A percentile compares a stretch with the other conserved stretches of the same genome.
phyloP scores from a whole-genome alignment of 1,140 invertebrate genomes.

The Neodiprion pinetum region DNA sequence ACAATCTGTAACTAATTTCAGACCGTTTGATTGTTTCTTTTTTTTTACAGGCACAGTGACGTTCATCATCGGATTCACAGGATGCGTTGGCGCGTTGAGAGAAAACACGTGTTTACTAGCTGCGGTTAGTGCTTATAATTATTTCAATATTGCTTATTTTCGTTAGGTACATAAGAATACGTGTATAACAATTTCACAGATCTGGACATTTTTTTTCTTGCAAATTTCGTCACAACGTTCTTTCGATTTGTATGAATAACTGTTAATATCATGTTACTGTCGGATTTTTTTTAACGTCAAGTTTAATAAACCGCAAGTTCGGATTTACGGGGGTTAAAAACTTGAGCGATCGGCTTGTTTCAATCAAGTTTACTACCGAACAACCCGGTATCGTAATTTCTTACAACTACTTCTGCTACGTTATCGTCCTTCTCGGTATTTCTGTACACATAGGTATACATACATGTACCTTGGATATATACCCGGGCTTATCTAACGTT shows the following conservation, averaged over 20 bases:
- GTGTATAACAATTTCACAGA: no score
- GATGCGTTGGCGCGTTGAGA: constrained; percentile 94
- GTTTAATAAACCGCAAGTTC: neutral
- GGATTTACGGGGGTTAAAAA: neutral
- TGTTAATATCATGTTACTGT: no score
- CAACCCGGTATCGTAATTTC: neutral
- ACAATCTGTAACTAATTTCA: no score
- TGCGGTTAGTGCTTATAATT: constrained; percentile 70
- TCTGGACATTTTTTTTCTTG: no score
- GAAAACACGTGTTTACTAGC: constrained; percentile 90
- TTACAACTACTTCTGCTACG: neutral
- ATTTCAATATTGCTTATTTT: neutral
- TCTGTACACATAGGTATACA: no score
- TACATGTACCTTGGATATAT: no score
- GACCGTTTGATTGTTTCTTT: constrained; percentile 9
- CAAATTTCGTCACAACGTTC: no score
- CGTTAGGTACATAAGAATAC: no score
- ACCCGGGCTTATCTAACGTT: no score
- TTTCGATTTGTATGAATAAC: no score
- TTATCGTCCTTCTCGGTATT: no score
- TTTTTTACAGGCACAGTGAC: constrained; percentile 78
- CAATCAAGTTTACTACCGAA: neutral
- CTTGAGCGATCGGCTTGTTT: neutral
- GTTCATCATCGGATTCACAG: constrained; percentile 95
- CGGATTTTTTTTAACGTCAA: no score